Percentiles rank a stretch among this genome's conserved stretches.
phyloP scores from a whole-genome alignment of 2,113 vertebrate genomes.

The Psettodes erumei region DNA sequence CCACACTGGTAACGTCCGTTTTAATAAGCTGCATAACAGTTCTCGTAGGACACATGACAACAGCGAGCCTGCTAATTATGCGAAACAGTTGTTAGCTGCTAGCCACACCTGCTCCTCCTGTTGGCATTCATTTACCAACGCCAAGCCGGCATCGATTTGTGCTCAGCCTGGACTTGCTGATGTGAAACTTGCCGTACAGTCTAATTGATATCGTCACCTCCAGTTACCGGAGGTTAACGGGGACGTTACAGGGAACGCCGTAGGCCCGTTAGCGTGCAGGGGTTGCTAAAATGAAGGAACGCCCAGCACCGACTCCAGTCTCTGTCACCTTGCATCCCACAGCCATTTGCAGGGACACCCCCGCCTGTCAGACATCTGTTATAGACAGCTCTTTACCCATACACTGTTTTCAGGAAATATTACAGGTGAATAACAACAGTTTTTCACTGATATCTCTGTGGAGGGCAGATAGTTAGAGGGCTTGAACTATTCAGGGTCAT shows the following conservation, averaged over 20 bases:
- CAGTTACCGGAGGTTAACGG: background rate
- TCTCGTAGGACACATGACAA: background rate
- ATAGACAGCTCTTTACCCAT: background rate
- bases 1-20: background rate
- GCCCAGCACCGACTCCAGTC: slow-evolving; percentile 34
- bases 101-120: slow-evolving; percentile 62
- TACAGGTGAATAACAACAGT: background rate
- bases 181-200: background rate
- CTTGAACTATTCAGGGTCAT: background rate
- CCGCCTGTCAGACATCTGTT: background rate
- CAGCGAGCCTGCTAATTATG: slow-evolving; percentile 1
- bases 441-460: background rate
- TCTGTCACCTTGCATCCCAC: background rate
- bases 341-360: background rate
- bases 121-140: slow-evolving; percentile 32
- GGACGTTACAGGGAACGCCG: background rate
- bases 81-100: slow-evolving; percentile 23
- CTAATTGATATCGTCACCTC: background rate
- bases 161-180: background rate
- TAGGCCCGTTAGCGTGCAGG: background rate
- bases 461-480: background rate
- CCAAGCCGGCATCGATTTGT: slow-evolving; percentile 41
- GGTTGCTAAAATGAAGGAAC: slow-evolving; percentile 32
- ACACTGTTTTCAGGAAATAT: background rate
- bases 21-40: background rate